Evolutionary conservation across 2,113 vertebrate species (phyloP), one percentile per base, ranked within the genome.

Genomic region (Sinocyclocheilus anophthalmus): DNA sequence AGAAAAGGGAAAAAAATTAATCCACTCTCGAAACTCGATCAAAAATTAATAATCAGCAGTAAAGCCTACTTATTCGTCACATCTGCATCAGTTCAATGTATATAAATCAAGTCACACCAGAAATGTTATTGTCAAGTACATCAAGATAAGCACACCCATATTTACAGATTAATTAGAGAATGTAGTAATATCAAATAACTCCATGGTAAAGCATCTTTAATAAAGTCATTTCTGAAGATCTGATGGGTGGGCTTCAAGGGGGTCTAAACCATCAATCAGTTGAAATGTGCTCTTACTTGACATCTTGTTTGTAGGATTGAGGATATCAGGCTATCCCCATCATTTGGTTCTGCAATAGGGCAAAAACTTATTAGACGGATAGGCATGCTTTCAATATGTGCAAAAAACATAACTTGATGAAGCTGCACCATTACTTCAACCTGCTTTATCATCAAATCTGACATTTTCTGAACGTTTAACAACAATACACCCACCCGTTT

Each of bases 271-370:
- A 20, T 12, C 33, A 65, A 59, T 55, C 53, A 85, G 24, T 50
- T 79, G 42, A 81, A 76, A 85, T 42, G 69, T 88, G 75, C 79
- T 89, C 94, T 94, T 91, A 95, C 94, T 95, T 87, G 94, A 95
- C 94, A 95, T 95, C 50, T 84, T 91, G 84, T 14, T 85, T 61
- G 84, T 33, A 24, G 86, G 86, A 61, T 53, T 85, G 87, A 82
- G 57, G 48, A 80, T 24, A 69, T 90, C 86, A 90, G 80, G 55
- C 87, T 75, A 86, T 81, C 59, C 53, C 85, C 79, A 77, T 89
- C 86, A 87, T 84, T 76, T 26, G 85, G 76, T 70, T 84, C 89
- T 90, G 85, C 6, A 88, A 86, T 24, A 86, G 20, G 77, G 76
- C 33, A 83, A 72, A 86, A 10, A 67, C 61, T 26, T 37, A 86